Evolutionary conservation across 2,113 vertebrate species (phyloP).

Genomic region (Synodontis membranacea): DNA sequence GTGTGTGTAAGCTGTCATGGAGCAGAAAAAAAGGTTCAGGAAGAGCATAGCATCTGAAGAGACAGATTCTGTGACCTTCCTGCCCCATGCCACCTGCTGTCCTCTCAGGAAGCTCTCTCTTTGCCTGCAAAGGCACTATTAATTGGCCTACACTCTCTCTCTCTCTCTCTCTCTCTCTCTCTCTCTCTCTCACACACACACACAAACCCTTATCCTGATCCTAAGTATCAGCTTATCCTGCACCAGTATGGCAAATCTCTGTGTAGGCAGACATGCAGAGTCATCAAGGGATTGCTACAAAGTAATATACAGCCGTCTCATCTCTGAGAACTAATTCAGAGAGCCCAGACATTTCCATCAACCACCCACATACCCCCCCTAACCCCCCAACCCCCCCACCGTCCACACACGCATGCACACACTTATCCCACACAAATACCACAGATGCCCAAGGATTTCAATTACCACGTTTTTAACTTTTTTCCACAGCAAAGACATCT

Average conservation of each 20-base stretch:
- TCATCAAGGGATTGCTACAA: constrained; percentile 48
- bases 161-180: constrained; percentile 17
- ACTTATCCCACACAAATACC: background rate
- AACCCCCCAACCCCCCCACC: background rate
- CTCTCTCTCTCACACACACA: background rate
- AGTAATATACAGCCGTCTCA: constrained; percentile 36
- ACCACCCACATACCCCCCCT: background rate
- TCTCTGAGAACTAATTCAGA: constrained; percentile 40
- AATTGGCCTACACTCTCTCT: constrained; percentile 46
- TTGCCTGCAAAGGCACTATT: constrained; percentile 47
- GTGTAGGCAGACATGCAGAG: constrained; percentile 46
- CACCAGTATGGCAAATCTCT: constrained; percentile 38
- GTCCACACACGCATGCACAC: background rate
- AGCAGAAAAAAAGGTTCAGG: constrained; percentile 45
- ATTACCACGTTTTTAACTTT: constrained; percentile 1
- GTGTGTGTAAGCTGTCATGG: constrained; percentile 44
- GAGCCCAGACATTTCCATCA: background rate
- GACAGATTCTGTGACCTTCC: constrained; percentile 57
- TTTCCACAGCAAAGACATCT: background rate
- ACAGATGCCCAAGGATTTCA: background rate
- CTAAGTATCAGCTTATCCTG: constrained; percentile 38
- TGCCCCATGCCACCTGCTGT: constrained; percentile 58
- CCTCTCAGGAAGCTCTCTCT: constrained; percentile 44
- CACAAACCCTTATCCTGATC: constrained; percentile 1
- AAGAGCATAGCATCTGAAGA: constrained; percentile 49